phyloP scores from a whole-genome alignment of 2,888 invertebrate genomes.

The Alloscopus bannaensis region DNA sequence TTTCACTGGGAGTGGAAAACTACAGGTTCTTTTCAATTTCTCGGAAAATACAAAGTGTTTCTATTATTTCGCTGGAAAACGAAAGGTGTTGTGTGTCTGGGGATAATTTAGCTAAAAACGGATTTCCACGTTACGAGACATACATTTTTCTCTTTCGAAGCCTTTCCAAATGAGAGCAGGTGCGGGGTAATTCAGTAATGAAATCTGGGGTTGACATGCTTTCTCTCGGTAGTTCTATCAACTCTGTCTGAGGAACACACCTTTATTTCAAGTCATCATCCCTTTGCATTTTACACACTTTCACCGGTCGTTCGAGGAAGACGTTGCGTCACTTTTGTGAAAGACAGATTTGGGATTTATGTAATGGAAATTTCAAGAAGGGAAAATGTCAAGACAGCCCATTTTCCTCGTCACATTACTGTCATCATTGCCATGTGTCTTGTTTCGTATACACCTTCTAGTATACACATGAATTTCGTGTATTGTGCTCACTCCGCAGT shows the following conservation, averaged over 20 bases:
- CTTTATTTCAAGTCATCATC: slow-evolving; percentile 22
- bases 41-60: too few relatives aligned
- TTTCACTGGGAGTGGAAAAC: too few relatives aligned
- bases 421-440: slow-evolving; percentile 62
- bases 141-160: too few relatives aligned
- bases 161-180: too few relatives aligned
- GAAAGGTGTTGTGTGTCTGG: too few relatives aligned
- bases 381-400: slow-evolving; percentile 63
- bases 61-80: too few relatives aligned
- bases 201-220: slow-evolving; percentile 49
- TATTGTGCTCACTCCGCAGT: too few relatives aligned
- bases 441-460: slow-evolving; percentile 42
- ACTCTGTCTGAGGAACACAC: not conserved
- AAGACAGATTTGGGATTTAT: slow-evolving; percentile 63
- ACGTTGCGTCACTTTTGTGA: slow-evolving; percentile 45
- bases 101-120: too few relatives aligned
- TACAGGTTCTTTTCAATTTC: too few relatives aligned
- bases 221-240: not conserved
- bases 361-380: slow-evolving; percentile 63
- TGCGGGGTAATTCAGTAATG: slow-evolving; percentile 55
- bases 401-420: slow-evolving; percentile 62
- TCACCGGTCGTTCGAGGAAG: not conserved
- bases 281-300: too few relatives aligned
- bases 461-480: too few relatives aligned
- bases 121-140: too few relatives aligned